Evolutionary conservation across 35 echinoderm and acorn worm genomes (phyloP).

Genomic region (Lytechinus variegatus): DNA sequence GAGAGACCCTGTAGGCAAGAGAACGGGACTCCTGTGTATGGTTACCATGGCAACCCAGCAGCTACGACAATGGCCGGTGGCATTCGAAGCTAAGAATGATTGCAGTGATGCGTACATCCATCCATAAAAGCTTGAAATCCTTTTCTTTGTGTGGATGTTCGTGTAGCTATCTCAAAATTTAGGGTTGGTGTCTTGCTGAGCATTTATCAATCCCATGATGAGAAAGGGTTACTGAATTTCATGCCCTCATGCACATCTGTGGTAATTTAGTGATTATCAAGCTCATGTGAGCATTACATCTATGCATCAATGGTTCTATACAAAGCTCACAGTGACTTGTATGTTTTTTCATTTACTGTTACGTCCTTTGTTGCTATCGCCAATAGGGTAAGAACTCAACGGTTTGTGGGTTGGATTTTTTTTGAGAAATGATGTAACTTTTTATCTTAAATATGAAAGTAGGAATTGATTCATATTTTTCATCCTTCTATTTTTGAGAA

Average conservation of each 20-base stretch:
- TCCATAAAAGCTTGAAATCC: not conserved
- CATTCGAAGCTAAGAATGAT: slow-evolving; percentile 17
- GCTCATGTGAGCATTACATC: not conserved
- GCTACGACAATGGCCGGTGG: slow-evolving; percentile 24
- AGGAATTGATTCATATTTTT: not conserved
- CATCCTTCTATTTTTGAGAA: not conserved
- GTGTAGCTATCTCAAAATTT: not conserved
- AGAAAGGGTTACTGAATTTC: not conserved
- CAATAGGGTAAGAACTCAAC: too few relatives aligned
- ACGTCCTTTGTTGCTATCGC: too few relatives aligned
- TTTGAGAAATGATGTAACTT: not conserved
- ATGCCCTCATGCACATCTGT: slow-evolving; percentile 33
- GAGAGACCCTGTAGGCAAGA: slow-evolving; percentile 16
- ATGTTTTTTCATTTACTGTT: not conserved
- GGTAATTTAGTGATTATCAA: slow-evolving; percentile 43
- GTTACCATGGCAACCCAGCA: slow-evolving; percentile 10
- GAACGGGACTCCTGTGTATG: slow-evolving; percentile 35
- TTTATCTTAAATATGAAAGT: not conserved
- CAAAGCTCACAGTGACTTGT: not conserved
- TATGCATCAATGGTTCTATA: not conserved
- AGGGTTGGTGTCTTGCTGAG: not conserved
- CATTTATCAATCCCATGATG: not conserved
- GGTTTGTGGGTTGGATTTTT: too few relatives aligned
- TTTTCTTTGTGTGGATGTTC: not conserved
- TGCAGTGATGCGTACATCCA: not conserved